Percentiles rank a stretch among this genome's conserved stretches.
phyloP scores from a whole-genome alignment of 2,888 invertebrate genomes.

The Melanargia galathea region DNA sequence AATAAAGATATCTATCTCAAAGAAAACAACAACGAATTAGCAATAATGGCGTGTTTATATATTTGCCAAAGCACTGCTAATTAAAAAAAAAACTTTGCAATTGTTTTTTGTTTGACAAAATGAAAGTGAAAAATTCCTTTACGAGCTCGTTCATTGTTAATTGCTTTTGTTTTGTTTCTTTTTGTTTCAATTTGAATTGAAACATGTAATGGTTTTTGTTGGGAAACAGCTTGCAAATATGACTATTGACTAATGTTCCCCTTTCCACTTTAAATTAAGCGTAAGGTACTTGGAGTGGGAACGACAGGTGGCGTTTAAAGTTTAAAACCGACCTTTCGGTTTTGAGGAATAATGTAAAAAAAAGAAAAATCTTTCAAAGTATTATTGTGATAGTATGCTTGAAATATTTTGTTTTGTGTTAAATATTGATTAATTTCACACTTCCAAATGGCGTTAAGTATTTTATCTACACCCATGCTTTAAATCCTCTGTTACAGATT shows the following conservation, averaged over 20 bases:
- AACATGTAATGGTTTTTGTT: constrained; percentile 4
- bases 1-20: not conserved
- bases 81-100: constrained; percentile 19
- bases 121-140: constrained; percentile 17
- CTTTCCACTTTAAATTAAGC: too few species aligned
- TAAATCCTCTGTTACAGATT: too few species aligned
- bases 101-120: constrained; percentile 15
- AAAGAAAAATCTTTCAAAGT: constrained; percentile 10
- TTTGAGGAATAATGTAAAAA: not conserved
- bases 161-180: constrained; percentile 27
- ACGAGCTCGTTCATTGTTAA: constrained; percentile 28
- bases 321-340: too few species aligned
- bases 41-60: not conserved
- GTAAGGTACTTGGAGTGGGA: too few species aligned
- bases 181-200: constrained; percentile 20
- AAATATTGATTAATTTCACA: constrained; percentile 20
- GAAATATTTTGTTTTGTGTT: constrained; percentile 21
- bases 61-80: constrained; percentile 14
- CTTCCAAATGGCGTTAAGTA: constrained; percentile 17
- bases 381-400: constrained; percentile 33
- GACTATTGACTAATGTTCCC: not conserved
- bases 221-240: constrained; percentile 5
- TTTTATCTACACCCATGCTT: too few species aligned
- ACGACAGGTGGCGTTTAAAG: too few species aligned
- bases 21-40: not conserved